Conservation (phyloP, 2,888 invertebrate species). For the Oithona nana region DNA sequence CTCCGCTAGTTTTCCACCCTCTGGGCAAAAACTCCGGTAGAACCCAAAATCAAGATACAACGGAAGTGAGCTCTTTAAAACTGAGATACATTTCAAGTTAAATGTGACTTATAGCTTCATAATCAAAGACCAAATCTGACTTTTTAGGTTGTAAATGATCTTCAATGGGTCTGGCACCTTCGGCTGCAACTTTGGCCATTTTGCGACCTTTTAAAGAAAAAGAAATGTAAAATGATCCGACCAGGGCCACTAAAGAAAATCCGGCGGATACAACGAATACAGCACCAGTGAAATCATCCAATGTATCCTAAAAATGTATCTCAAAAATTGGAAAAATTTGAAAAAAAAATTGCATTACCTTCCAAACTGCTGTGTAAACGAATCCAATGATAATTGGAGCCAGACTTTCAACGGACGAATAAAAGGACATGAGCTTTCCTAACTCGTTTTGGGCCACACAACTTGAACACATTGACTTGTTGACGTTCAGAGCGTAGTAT, state of each 20-base stretch:
- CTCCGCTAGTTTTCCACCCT: too few relatives aligned
- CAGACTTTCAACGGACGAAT: background rate
- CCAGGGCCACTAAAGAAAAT: background rate
- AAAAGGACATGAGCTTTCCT: background rate
- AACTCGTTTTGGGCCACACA: background rate
- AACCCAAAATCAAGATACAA: too few relatives aligned
- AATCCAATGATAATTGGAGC: background rate
- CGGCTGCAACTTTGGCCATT: too few relatives aligned
- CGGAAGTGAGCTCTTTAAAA: too few relatives aligned
- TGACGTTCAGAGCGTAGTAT: conserved; percentile 3
- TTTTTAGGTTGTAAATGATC: too few relatives aligned
- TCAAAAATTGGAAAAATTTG: too few relatives aligned
- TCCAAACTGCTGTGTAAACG: conserved; percentile 2
- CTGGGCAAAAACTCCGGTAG: too few relatives aligned
- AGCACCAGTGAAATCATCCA: background rate
- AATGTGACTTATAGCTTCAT: too few relatives aligned
- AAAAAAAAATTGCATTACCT: too few relatives aligned
- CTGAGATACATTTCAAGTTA: too few relatives aligned
- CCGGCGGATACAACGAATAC: background rate
- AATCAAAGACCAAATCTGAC: too few relatives aligned
- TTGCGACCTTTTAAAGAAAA: background rate
- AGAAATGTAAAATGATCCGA: background rate
- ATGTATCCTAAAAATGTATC: background rate
- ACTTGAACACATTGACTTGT: background rate
- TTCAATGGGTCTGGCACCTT: too few relatives aligned